Evolutionary conservation across 2,888 invertebrate species (phyloP).

Genomic region (Enchytraeus crypticus): DNA sequence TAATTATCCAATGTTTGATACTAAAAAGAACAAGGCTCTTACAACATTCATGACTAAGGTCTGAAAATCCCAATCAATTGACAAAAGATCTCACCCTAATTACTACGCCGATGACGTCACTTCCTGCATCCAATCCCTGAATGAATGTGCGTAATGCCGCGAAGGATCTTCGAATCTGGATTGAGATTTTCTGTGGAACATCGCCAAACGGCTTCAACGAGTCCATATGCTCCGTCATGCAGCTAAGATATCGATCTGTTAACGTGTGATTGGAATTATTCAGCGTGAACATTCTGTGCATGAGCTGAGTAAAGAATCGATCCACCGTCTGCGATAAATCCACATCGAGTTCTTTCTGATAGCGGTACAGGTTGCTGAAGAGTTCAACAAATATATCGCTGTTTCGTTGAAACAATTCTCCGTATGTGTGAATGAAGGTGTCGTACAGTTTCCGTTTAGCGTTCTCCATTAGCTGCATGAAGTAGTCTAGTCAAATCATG

Average conservation of each 20-base stretch:
- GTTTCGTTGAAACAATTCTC: slow-evolving; percentile 86
- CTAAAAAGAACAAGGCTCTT: too few relatives aligned
- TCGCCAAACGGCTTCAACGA: slow-evolving; percentile 89
- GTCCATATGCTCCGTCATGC: slow-evolving; percentile 83
- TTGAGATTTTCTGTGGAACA: slow-evolving; percentile 79
- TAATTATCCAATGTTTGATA: too few relatives aligned
- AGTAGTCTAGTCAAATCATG: slow-evolving; percentile 70
- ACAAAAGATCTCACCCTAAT: slow-evolving; percentile 33
- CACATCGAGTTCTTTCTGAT: slow-evolving; percentile 63
- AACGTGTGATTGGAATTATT: slow-evolving; percentile 82
- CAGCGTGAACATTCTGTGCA: slow-evolving; percentile 83
- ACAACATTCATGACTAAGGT: too few relatives aligned
- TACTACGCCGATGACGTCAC: slow-evolving; percentile 60
- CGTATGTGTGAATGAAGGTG: slow-evolving; percentile 92
- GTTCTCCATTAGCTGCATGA: slow-evolving; percentile 70
- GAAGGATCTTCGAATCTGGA: slow-evolving; percentile 82
- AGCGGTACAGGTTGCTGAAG: slow-evolving; percentile 78
- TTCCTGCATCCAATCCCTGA: slow-evolving; percentile 73
- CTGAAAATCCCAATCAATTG: too few relatives aligned
- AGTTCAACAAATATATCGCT: slow-evolving; percentile 83
- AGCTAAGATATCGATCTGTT: slow-evolving; percentile 68
- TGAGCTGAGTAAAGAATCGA: slow-evolving; percentile 82
- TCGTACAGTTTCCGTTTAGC: slow-evolving; percentile 80
- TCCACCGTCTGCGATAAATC: slow-evolving; percentile 80
- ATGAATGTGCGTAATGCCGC: slow-evolving; percentile 88